Evolutionary conservation across 2,888 invertebrate species (phyloP).

Genomic region (Hyles lineata): DNA sequence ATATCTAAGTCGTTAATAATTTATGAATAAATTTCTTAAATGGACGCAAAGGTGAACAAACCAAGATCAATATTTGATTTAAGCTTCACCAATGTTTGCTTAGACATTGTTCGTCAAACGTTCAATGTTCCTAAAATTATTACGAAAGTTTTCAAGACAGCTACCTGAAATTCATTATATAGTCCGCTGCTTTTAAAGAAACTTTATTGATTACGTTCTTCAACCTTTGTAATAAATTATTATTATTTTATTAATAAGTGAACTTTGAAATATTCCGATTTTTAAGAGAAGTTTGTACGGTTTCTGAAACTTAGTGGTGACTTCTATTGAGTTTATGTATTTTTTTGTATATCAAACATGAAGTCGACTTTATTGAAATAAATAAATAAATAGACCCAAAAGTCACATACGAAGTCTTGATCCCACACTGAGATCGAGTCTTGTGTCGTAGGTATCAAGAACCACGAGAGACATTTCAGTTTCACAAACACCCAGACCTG

Average conservation of each 20-base stretch:
- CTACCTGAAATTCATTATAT: neutral
- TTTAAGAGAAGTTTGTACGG: too few relatives aligned
- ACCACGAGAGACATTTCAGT: too few relatives aligned
- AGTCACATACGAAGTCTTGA: too few relatives aligned
- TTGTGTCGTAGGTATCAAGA: too few relatives aligned
- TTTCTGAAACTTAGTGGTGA: too few relatives aligned
- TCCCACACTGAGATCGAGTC: too few relatives aligned
- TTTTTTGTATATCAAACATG: too few relatives aligned
- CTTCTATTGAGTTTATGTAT: neutral
- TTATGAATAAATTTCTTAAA: neutral
- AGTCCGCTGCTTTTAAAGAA: neutral
- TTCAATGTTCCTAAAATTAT: neutral
- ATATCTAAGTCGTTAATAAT: too few relatives aligned
- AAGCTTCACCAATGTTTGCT: neutral
- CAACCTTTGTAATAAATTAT: neutral
- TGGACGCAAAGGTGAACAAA: neutral
- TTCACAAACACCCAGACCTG: too few relatives aligned
- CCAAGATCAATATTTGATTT: conserved; percentile 10
- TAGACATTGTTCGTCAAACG: neutral
- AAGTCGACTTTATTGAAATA: too few relatives aligned
- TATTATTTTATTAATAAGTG: neutral
- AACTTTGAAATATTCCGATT: neutral
- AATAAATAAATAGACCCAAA: too few relatives aligned
- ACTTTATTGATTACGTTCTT: neutral
- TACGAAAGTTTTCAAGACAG: neutral